A percentile compares a stretch with the other conserved stretches of the same genome.
Conservation (phyloP, 1,140 invertebrate genomes). For the Pseudobourletiella spinata region DNA sequence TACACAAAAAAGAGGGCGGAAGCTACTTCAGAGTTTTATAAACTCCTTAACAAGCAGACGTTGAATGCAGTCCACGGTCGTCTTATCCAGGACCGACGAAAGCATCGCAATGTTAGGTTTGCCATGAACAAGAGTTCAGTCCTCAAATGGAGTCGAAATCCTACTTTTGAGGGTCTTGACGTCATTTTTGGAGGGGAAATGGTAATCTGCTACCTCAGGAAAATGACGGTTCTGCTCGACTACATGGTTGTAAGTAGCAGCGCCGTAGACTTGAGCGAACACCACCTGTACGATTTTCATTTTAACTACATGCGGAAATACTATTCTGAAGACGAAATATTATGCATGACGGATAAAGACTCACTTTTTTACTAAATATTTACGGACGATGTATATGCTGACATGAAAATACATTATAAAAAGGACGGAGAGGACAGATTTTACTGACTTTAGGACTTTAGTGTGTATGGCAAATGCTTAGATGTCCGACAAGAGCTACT, state of each 20-base stretch:
- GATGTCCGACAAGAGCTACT: not conserved
- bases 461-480: not conserved
- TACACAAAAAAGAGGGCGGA: not conserved
- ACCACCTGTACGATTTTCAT: not conserved
- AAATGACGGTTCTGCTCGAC: not conserved
- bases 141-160: not conserved
- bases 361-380: not conserved
- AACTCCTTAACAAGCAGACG: not conserved
- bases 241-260: not conserved
- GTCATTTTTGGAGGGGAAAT: not conserved
- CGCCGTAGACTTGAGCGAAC: not conserved
- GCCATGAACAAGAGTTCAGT: not conserved
- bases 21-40: not conserved
- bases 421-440: not conserved
- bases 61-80: not conserved
- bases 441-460: not conserved
- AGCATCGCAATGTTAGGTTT: not conserved
- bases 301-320: not conserved
- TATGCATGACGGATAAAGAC: not conserved
- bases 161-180: not conserved
- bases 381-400: not conserved
- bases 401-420: not conserved
- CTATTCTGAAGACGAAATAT: not conserved
- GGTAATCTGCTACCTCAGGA: not conserved
- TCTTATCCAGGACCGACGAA: not conserved